Evolutionary conservation across 2,113 vertebrate genomes (phyloP), one percentile per base, ranked within the genome.

Genomic region (Pomatorhinus ruficollis): DNA sequence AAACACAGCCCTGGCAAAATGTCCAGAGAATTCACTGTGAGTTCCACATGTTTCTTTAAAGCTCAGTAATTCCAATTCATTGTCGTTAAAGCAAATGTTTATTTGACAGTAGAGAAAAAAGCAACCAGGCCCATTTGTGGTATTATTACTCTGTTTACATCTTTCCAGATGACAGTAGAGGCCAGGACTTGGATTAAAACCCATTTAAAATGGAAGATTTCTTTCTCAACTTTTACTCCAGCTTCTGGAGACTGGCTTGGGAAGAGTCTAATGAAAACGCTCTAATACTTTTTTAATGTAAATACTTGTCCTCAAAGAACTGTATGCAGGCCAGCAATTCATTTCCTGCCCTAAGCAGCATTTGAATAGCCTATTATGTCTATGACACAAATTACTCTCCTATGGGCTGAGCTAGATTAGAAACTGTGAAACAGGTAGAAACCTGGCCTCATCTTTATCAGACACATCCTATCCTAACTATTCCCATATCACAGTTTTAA

Each of bases 341-440:
- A 69, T 92, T 94, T 92, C 66, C 70, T 88, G 75, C 20, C 27
- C 25, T 75, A 85, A 57, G 65, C 64, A 83, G 33, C 21, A 57
- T 76, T 91, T 87, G 40, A 80, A 79, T 83, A 56, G 50, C 20
- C 49, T 83, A 0, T 83, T 90, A 76, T 15, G 18, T 74, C 71
- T 57, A 2, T 65, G 42, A 65, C 37, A 80, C 45, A 93, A 80
- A 83, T 77, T 61, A n/a, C 18, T 86, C 59, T 86, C 33, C 33
- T 86, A 33, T 63, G 79, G 20, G 11, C 40, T 88, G 40, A 80
- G 30, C 40, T 50, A 86, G 42, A 76, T 72, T 68, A 88, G n/a
- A 90, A 83, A 40, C 66, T 61, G 53, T 88, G 74, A 88, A 94
- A 80, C n/a, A 60, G 63, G 10, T 88, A 78, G 56, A 96, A 95